Conservation (phyloP, 1,140 invertebrate species). For the Papilio polyxenes region DNA sequence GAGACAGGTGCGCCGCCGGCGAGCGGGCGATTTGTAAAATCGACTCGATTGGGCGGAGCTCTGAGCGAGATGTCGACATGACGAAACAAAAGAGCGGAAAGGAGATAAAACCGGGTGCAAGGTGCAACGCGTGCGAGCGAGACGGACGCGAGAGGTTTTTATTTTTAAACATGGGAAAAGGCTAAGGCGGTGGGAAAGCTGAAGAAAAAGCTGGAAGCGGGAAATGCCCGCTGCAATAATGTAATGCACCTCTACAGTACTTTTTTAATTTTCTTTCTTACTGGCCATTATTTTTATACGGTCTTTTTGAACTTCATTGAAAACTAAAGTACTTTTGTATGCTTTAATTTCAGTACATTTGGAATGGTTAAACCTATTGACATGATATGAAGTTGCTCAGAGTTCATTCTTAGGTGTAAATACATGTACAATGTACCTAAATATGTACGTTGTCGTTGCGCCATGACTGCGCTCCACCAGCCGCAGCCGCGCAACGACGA, state of each 20-base stretch:
- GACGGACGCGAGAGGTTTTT: slow-evolving; percentile 58
- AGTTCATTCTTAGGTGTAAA: background rate
- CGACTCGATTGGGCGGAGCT: slow-evolving; percentile 76
- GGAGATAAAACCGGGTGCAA: slow-evolving; percentile 74
- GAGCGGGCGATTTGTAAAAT: slow-evolving; percentile 67
- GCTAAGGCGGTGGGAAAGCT: slow-evolving; percentile 72
- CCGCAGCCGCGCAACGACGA: background rate
- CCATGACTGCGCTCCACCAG: background rate
- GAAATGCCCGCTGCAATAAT: slow-evolving; percentile 41
- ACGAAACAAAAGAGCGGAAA: slow-evolving; percentile 78
- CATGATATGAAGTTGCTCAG: background rate
- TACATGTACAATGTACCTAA: background rate
- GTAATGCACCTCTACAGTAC: background rate
- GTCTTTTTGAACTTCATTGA: background rate
- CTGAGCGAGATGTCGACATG: slow-evolving; percentile 70
- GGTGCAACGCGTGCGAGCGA: slow-evolving; percentile 63
- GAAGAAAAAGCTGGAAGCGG: slow-evolving; percentile 68
- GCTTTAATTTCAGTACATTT: background rate
- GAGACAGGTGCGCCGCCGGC: slow-evolving; percentile 74
- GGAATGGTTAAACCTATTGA: too few species aligned
- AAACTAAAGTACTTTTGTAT: background rate
- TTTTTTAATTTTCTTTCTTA: slow-evolving; percentile 18
- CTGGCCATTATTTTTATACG: slow-evolving; percentile 1
- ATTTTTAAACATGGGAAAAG: slow-evolving; percentile 56
- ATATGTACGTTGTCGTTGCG: background rate